A percentile compares a stretch with the other conserved stretches of the same genome.
phyloP scores from a whole-genome alignment of 2,113 vertebrate species.

The Pangasianodon hypophthalmus region DNA sequence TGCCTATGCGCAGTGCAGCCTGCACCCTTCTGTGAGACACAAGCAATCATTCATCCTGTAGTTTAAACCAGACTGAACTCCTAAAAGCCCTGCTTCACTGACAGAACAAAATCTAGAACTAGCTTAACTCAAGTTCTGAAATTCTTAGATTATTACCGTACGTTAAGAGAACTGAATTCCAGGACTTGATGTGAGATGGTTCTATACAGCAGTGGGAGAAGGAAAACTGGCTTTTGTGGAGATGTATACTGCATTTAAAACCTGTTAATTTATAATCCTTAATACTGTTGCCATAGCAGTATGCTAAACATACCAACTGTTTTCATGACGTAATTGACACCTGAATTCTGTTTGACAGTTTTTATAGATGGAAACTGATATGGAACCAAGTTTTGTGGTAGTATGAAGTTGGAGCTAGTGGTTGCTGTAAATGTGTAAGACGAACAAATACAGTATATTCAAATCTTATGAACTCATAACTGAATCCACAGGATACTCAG shows the following conservation, averaged over 20 bases:
- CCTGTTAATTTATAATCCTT: slow-evolving; percentile 1
- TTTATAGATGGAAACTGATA: background rate
- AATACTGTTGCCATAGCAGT: background rate
- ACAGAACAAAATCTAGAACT: background rate
- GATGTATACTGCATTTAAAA: slow-evolving; percentile 4
- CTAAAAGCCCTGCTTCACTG: background rate
- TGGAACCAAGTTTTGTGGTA: background rate
- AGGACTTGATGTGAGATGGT: background rate
- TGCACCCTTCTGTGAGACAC: slow-evolving; percentile 67
- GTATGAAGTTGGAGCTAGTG: background rate
- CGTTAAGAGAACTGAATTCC: background rate
- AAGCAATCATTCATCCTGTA: slow-evolving; percentile 5
- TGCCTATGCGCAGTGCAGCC: slow-evolving; percentile 69
- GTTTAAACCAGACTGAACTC: background rate
- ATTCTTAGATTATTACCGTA: background rate
- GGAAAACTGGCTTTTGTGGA: background rate
- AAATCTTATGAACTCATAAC: background rate
- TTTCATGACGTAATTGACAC: background rate
- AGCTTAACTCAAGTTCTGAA: background rate
- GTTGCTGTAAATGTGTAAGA: background rate
- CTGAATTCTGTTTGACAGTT: background rate
- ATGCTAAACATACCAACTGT: background rate
- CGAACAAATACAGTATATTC: background rate
- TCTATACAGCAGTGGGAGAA: background rate
- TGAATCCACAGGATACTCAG: background rate